These are phyloP conservation scores for Pterocles gutturalis DNA, from an alignment of 2,113 vertebrate genomes.

Conservation along the genomic window DNA sequence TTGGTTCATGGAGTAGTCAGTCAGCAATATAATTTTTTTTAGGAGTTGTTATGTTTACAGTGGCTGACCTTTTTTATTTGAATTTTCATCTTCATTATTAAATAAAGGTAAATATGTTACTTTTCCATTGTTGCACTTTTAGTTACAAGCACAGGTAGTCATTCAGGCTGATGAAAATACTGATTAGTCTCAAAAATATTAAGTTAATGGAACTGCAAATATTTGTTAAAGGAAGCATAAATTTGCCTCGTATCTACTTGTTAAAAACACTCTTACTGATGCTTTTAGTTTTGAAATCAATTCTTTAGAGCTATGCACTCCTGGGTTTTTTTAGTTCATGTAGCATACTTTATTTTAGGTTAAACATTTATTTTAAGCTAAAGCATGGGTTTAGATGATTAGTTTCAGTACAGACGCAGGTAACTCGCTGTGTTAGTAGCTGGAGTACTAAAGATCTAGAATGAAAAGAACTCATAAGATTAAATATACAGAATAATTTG, in stretches of 20 bases:
- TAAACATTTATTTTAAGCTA: not conserved
- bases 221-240: not conserved
- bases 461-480: not conserved
- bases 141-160: not conserved
- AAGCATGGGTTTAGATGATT: not conserved
- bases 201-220: not conserved
- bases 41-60: not conserved
- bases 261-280: not conserved
- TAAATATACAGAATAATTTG: not conserved
- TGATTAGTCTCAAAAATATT: not conserved
- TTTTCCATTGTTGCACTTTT: not conserved
- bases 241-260: not conserved
- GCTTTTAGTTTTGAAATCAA: not conserved
- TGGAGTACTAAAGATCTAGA: not conserved
- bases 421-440: not conserved
- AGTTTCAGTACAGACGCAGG: not conserved
- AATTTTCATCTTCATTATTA: not conserved
- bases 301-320: not conserved
- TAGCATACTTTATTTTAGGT: not conserved
- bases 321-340: not conserved
- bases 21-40: not conserved
- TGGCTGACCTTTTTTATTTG: not conserved
- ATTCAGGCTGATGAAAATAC: not conserved
- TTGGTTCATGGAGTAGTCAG: not conserved
- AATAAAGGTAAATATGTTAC: not conserved